Evolutionary conservation across 2,113 vertebrate genomes (phyloP).

Genomic region (Aldabrachelys gigantea): DNA sequence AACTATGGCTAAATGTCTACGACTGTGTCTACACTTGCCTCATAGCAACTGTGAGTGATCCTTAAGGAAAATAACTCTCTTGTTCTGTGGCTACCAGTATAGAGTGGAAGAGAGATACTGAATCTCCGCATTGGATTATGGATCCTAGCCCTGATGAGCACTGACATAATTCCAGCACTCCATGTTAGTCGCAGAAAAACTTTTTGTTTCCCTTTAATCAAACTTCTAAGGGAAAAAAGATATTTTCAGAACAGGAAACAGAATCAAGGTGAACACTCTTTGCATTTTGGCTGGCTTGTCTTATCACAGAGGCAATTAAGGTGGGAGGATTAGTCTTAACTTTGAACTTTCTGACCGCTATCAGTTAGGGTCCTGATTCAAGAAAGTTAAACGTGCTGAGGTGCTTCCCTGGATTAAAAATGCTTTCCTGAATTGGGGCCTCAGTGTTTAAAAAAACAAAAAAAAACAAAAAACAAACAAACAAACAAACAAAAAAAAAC

Average conservation of each 20-base stretch:
- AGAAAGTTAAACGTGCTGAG: neutral
- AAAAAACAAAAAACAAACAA: no score
- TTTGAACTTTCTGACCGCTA: neutral
- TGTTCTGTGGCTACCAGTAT: neutral
- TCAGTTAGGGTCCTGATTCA: accelerated
- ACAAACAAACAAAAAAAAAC: neutral
- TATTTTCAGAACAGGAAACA: neutral
- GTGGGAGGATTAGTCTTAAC: neutral
- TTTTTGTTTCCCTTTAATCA: neutral
- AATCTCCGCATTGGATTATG: neutral
- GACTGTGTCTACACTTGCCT: neutral
- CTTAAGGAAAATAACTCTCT: neutral
- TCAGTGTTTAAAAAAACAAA: neutral
- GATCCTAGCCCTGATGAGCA: neutral
- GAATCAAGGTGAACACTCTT: neutral
- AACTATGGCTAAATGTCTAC: neutral
- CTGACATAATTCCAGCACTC: neutral
- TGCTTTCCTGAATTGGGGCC: neutral
- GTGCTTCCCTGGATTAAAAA: neutral
- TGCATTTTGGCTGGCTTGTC: neutral
- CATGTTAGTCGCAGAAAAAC: neutral
- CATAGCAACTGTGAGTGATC: neutral
- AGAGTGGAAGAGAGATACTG: neutral
- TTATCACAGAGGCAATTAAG: accelerated
- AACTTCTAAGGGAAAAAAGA: neutral